These are phyloP conservation scores for Drosophila silvestris DNA, from an alignment of 2,888 invertebrate species.

Conservation along the genomic window DNA sequence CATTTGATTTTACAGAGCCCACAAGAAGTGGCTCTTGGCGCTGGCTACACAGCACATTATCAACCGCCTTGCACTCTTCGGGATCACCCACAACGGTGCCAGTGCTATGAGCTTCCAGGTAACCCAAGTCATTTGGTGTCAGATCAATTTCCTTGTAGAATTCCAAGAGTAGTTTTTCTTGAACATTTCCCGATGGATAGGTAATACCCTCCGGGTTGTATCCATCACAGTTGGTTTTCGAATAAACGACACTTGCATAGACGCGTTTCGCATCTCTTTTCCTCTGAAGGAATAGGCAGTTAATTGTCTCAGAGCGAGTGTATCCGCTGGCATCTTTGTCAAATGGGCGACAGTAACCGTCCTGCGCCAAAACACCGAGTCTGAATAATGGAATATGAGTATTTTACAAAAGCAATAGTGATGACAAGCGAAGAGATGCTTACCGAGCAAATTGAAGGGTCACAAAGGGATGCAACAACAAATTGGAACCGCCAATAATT, in stretches of 20 bases:
- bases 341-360: slow-evolving; percentile 96
- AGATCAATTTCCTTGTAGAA: slow-evolving; percentile 90
- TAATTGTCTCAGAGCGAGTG: slow-evolving; percentile 92
- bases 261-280: slow-evolving; percentile 88
- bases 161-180: slow-evolving; percentile 88
- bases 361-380: slow-evolving; percentile 91
- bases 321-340: slow-evolving; percentile 94
- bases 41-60: slow-evolving; percentile 91
- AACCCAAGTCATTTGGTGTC: slow-evolving; percentile 89
- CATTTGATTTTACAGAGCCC: slow-evolving; percentile 97
- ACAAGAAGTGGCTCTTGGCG: slow-evolving; percentile 92
- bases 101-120: slow-evolving; percentile 95
- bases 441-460: slow-evolving; percentile 94
- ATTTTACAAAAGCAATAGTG: not conserved
- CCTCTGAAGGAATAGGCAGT: slow-evolving; percentile 90
- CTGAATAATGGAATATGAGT: slow-evolving; percentile 81
- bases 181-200: slow-evolving; percentile 88
- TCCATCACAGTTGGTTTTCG: slow-evolving; percentile 93
- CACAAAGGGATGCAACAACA: slow-evolving; percentile 94
- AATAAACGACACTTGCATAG: slow-evolving; percentile 90
- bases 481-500: slow-evolving; percentile 94
- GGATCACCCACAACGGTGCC: slow-evolving; percentile 95
- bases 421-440: slow-evolving; percentile 16
- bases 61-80: slow-evolving; percentile 94
- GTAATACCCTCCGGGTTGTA: slow-evolving; percentile 90